Conservation (phyloP, 2,888 invertebrate genomes). For the Nephrotoma flavescens region DNA sequence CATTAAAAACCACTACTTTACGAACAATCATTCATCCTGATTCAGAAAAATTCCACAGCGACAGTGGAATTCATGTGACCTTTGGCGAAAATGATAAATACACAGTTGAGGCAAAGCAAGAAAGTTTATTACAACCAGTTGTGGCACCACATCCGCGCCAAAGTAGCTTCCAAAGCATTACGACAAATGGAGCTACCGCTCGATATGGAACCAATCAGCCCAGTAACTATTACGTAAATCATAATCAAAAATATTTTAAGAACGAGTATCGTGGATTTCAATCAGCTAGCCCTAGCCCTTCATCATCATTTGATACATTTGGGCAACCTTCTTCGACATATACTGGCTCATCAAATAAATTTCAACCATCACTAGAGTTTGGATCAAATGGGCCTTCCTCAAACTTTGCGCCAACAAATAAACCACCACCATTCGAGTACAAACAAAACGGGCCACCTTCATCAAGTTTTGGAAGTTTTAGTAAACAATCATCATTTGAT, state of each 20-base stretch:
- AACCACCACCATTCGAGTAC: neutral
- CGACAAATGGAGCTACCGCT: neutral
- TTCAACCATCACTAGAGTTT: neutral
- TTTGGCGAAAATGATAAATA: constrained; percentile 45
- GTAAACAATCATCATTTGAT: neutral
- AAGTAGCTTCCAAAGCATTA: neutral
- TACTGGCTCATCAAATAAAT: neutral
- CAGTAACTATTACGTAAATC: neutral
- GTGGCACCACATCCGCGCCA: constrained; percentile 33
- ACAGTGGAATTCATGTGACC: constrained; percentile 67
- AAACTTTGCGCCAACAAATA: neutral
- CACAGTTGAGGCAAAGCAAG: constrained; percentile 37
- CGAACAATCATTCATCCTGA: constrained; percentile 76
- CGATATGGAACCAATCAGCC: neutral
- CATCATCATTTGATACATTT: neutral
- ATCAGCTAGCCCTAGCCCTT: neutral
- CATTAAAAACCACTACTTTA: constrained; percentile 58
- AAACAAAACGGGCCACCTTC: neutral
- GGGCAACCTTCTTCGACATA: neutral
- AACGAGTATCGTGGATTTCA: neutral
- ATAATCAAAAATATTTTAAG: neutral
- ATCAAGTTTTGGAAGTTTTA: neutral
- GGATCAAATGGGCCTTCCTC: neutral
- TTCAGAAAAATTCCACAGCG: constrained; percentile 67
- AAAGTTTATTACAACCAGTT: constrained; percentile 49